Evolutionary conservation across 2,113 vertebrate species (phyloP), one percentile per base, ranked within the genome.

Genomic region (Delphinus delphis): DNA sequence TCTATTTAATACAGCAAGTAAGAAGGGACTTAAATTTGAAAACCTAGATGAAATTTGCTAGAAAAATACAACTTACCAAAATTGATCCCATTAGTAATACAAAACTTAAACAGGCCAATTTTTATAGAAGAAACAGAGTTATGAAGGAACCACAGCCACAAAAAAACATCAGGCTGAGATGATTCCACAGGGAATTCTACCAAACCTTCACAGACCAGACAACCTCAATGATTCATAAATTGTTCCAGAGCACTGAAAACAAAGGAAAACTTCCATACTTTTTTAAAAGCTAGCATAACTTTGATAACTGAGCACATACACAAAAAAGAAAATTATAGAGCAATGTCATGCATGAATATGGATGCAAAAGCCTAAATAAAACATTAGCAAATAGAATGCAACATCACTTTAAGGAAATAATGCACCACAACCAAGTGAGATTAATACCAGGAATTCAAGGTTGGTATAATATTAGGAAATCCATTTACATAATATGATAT

Each of bases 121-220:
- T 96, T 95, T 71, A 81, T 12, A 31, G 50, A 81, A 76, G 76
- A 93, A 90, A 90, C 38, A 92, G 91, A 86, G 67, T 41, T 44
- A 82, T 47, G 14, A 89, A 96, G 53, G 13, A 77, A 76, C 31
- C 25, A 85, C 0, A 88, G 44, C n/a, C 77, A 84, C 68, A 62
- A 28, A 71, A 95, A 77, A 93, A 50, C 73, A 17, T 33, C 17
- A 28, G 23, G 18, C 87, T 44, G 12, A 58, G 79, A 89, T 8
- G 21, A 60, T 50, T 77, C 90, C 83, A 25, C 25, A 20, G 68
- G 23, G 23, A 53, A 67, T 26, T 65, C 55, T 15, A 91, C 85
- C 60, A 93, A 82, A 67, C 20, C 65, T 60, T 63, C 82, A 55
- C 17, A 81, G 67, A 55, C 71, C 60, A 95, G 79, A 77, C 1